Evolutionary conservation across 30 jellyfish, hydroid and myxozoan species (phyloP).

Genomic region (Mastigias papua): DNA sequence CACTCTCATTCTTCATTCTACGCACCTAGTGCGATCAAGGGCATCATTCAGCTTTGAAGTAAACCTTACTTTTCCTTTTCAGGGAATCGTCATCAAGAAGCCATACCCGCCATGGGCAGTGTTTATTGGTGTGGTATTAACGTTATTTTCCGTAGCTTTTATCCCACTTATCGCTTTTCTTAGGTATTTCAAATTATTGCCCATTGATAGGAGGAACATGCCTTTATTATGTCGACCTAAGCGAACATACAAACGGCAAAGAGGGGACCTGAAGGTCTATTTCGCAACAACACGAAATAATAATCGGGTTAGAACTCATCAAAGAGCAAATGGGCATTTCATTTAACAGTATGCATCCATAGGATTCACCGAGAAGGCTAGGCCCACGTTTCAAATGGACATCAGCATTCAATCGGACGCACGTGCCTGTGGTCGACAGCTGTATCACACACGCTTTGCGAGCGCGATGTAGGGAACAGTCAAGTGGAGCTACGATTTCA

Average conservation of each 20-base stretch:
- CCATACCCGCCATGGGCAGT: conserved; percentile 96
- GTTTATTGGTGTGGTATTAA: conserved; percentile 80
- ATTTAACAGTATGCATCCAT: conserved; percentile 32
- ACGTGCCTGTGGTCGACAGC: too few relatives aligned
- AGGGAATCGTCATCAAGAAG: conserved; percentile 71
- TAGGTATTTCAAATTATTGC: conserved; percentile 76
- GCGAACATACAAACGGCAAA: conserved; percentile 25
- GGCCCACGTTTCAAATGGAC: too few relatives aligned
- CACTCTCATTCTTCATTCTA: too few relatives aligned
- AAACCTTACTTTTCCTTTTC: neutral
- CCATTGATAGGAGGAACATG: conserved; percentile 42
- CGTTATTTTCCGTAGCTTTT: conserved; percentile 78
- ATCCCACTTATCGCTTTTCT: conserved; percentile 90
- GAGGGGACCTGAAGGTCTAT: conserved; percentile 51
- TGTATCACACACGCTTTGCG: too few relatives aligned
- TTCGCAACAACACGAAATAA: conserved; percentile 52
- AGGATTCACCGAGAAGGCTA: too few relatives aligned
- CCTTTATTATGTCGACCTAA: conserved; percentile 46
- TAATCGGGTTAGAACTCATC: neutral
- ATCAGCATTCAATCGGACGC: too few relatives aligned
- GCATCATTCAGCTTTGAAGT: neutral
- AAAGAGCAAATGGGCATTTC: conserved; percentile 38
- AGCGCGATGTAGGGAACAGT: too few relatives aligned
- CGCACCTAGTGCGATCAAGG: too few relatives aligned
- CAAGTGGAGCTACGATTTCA: too few relatives aligned